Conservation (phyloP, 2,113 vertebrate species). For the Ibidorhyncha struthersii region DNA sequence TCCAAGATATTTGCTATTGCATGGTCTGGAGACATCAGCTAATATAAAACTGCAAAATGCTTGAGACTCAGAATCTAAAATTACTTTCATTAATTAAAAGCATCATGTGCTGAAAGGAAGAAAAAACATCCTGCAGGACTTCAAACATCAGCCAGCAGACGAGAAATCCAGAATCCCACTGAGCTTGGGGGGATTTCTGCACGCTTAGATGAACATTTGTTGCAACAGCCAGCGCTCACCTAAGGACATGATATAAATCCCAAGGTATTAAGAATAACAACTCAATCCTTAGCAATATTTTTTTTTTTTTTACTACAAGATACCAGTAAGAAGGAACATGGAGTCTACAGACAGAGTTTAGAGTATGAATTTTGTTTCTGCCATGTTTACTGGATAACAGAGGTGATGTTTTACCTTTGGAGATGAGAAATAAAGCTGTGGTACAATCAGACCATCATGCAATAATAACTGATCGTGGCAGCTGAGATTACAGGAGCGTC, state of each 20-base stretch:
- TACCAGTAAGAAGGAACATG: not conserved
- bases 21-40: not conserved
- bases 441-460: not conserved
- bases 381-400: not conserved
- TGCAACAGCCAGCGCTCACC: not conserved
- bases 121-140: not conserved
- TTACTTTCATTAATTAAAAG: slow-evolving; percentile 36
- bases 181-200: not conserved
- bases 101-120: not conserved
- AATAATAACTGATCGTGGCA: slow-evolving; percentile 17
- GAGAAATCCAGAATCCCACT: not conserved
- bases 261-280: not conserved
- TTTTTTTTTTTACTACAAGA: not conserved
- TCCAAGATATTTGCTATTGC: not conserved
- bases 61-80: not conserved
- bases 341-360: not conserved
- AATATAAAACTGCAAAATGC: not conserved
- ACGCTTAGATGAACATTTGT: not conserved
- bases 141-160: not conserved
- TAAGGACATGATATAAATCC: not conserved
- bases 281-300: not conserved
- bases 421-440: not conserved
- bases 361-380: not conserved
- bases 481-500: not conserved
- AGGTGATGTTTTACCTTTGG: not conserved